Conservation (phyloP, 2,113 vertebrate genomes). For the Heptranchias perlo region DNA sequence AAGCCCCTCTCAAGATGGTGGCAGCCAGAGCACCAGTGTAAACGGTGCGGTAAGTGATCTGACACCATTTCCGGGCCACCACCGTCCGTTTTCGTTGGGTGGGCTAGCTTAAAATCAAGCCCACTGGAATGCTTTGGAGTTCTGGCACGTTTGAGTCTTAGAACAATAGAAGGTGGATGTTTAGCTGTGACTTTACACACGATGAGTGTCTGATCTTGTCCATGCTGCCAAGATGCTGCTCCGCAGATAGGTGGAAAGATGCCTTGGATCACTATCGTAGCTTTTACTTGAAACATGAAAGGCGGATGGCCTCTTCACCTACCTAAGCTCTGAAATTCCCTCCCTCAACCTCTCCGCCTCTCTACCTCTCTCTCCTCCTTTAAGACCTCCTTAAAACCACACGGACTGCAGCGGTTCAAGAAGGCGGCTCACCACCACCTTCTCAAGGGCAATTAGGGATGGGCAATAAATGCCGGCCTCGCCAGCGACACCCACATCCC, state of each 20-base stretch:
- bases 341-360: too few relatives aligned
- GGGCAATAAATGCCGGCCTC: too few relatives aligned
- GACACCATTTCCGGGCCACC: too few relatives aligned
- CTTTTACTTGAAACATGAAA: not conserved
- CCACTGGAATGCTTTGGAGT: not conserved
- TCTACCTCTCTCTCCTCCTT: too few relatives aligned
- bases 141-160: not conserved
- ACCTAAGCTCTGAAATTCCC: too few relatives aligned
- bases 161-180: not conserved
- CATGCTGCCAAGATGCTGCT: not conserved
- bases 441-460: too few relatives aligned
- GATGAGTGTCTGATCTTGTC: not conserved
- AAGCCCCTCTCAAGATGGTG: not conserved
- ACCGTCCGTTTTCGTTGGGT: not conserved
- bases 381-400: too few relatives aligned
- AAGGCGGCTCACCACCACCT: too few relatives aligned
- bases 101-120: not conserved
- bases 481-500: too few relatives aligned
- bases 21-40: not conserved
- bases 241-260: too few relatives aligned
- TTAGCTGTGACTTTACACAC: not conserved
- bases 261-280: not conserved
- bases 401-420: too few relatives aligned
- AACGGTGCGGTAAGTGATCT: not conserved
- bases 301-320: not conserved